Base-by-base conservation (phyloP, 92 coral and sea anemone genomes). In the Actinostola sp. region DNA sequence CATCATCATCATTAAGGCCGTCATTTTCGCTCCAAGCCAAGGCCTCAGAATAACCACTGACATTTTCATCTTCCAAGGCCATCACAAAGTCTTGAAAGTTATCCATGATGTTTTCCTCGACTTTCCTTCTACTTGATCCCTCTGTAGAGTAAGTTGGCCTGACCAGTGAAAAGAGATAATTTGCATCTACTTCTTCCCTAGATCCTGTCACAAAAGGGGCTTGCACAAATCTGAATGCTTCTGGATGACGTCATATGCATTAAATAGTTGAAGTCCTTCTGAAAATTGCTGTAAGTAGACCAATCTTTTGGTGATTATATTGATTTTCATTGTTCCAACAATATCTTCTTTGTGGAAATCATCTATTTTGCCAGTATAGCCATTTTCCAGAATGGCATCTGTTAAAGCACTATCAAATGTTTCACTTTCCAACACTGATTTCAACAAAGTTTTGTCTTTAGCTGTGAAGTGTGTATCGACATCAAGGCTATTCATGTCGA, bases 131-230 rank as follows among this genome's bases (percentile, higher is more conserved):
- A 0, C 79, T 41, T 25, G 74, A 45, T 11, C 88, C 90, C 58
- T 66, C 75, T 29, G 42, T 29, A 27, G 87, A 89, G 51, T 67
- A 80, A 32, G 42, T 56, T 45, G 90, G 85, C 60, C 14, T 29
- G 74, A 89, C 68, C 54, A 75, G 12, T 48, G 94, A 84, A 34
- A 89, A 76, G 24, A 89, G 56, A 80, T 89, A 89, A 73, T 83
- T 84, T 16, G 89, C 94, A 89, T 84, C 84, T 28, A 89, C 94
- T 48, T 48, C 34, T 23, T 69, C 32, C 3, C 33, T 45, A 8
- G 21, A 12, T 65, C 81, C 19, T 28, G 75, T 60, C 84, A 77
- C 52, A 80, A 84, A 15, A 89, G 75, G 28, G 53, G 48, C 71
- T 63, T 80, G 63, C 89, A 89, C 23, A 76, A 42, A 23, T 70